Base-by-base conservation (phyloP, 2,113 vertebrate species). In the Gobio gobio region DNA sequence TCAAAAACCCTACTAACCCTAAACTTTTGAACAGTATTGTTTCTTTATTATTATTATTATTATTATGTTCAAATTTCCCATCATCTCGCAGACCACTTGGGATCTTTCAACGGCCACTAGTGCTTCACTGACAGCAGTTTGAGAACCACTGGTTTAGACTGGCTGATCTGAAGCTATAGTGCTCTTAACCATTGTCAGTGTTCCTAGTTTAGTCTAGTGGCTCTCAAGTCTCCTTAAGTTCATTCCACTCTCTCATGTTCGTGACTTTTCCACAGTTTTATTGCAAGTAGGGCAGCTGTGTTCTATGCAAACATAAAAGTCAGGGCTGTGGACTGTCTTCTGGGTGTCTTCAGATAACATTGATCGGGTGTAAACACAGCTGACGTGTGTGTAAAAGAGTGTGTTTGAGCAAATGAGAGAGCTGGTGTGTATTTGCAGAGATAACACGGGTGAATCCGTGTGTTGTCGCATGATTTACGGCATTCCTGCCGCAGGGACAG, bases 371-470 rank as follows among this genome's bases (percentile, higher is more conserved):
- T 86, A n/a, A 22, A 83, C 47, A 51, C 78, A 75, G 29, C 63
- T 82, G 61, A 54, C 45, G 18, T 40, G 51, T 70, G 83, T 14
- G 64, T 66, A 43, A 58, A 20, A 66, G 66, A 45, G 73, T 51
- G 45, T 47, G 43, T 75, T 51, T 75, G 73, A 75, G 16, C 73
- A 18, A 54, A 45, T 43, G 45, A 56, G 40, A 68, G 73, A 5
- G 10, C 64, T 77, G 75, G 10, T 85, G 72, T 80, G 47, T 76
- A 54, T 76, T 76, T 54, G 82, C 87, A 88, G 76, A 88, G 85
- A 82, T 84, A 88, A 88, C 85, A 87, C 64, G 75, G 87, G 81
- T 87, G 88, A 86, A 87, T 86, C 88, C 84, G 68, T 33, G 43
- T 73, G 22, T 33, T 26, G 82, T 85, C 86, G 85, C 84, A 85